Conservation (phyloP, 2,113 vertebrate genomes). For the Erpornis zantholeuca region DNA sequence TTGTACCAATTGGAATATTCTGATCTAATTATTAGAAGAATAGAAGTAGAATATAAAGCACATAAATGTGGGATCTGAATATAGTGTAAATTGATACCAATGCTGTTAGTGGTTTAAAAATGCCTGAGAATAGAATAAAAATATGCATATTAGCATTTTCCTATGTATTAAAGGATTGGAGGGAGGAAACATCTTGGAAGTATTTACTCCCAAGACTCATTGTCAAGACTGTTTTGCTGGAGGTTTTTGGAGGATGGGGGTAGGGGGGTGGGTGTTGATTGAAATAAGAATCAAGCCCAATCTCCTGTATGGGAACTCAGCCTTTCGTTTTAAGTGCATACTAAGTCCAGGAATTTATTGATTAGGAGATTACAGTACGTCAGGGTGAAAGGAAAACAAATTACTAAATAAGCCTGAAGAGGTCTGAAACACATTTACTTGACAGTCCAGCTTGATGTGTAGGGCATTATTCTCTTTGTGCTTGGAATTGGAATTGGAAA, state of each 20-base stretch:
- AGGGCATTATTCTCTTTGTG: constrained; percentile 54
- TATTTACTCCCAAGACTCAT: neutral
- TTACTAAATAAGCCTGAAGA: neutral
- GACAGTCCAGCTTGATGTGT: constrained; percentile 40
- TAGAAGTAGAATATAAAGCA: neutral
- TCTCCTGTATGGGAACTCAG: neutral
- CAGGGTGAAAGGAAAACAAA: constrained; percentile 26
- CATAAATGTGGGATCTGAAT: neutral
- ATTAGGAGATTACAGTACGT: constrained; percentile 18
- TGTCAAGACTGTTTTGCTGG: neutral
- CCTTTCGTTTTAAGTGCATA: neutral
- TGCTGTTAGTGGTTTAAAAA: neutral
- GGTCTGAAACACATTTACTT: constrained; percentile 36
- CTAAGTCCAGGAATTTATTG: neutral
- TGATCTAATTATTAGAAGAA: neutral
- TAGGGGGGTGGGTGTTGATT: neutral
- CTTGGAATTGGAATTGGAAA: constrained; percentile 61
- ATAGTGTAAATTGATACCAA: neutral
- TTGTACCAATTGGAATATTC: neutral
- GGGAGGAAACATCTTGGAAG: neutral
- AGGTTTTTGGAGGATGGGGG: neutral
- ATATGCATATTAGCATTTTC: neutral
- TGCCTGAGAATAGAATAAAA: neutral
- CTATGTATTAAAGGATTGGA: neutral
- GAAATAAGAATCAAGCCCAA: neutral